Evolutionary conservation across 1,140 invertebrate genomes (phyloP).

Genomic region (Macrotrachela quadricornifera): DNA sequence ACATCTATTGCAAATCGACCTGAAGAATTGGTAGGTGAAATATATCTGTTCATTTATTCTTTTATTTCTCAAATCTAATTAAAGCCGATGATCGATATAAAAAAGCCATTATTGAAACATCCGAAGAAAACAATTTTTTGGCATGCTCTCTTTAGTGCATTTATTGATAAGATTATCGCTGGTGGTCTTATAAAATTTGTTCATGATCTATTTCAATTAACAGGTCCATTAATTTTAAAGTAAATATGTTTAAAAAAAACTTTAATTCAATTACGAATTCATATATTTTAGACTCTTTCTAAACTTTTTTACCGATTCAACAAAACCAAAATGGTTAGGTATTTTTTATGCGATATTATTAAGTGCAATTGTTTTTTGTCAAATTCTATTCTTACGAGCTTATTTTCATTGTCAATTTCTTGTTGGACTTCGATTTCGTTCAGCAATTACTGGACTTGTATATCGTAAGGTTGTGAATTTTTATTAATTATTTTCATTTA

Average conservation of each 20-base stretch:
- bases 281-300: too few relatives aligned
- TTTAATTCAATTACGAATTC: too few relatives aligned
- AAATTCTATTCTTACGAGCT: conserved; percentile 53
- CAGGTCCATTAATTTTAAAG: conserved; percentile 1
- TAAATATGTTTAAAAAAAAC: not conserved
- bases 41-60: too few relatives aligned
- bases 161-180: conserved; percentile 1
- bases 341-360: too few relatives aligned
- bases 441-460: conserved; percentile 70
- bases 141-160: not conserved
- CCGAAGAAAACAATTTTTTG: not conserved
- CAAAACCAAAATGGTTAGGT: too few relatives aligned
- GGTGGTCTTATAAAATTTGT: conserved; percentile 6
- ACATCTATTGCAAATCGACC: too few relatives aligned
- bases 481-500: too few relatives aligned
- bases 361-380: conserved; percentile 17
- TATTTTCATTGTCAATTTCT: conserved; percentile 33
- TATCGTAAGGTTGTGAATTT: conserved; percentile 47
- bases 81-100: too few relatives aligned
- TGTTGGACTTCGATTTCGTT: conserved; percentile 68
- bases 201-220: conserved; percentile 5
- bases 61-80: too few relatives aligned
- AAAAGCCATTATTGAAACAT: too few relatives aligned
- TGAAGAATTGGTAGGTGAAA: too few relatives aligned
- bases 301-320: too few relatives aligned